These are phyloP conservation scores for Sphenopsis melanotis DNA, from an alignment of 2,797 vertebrate species.

Conservation along the genomic window DNA sequence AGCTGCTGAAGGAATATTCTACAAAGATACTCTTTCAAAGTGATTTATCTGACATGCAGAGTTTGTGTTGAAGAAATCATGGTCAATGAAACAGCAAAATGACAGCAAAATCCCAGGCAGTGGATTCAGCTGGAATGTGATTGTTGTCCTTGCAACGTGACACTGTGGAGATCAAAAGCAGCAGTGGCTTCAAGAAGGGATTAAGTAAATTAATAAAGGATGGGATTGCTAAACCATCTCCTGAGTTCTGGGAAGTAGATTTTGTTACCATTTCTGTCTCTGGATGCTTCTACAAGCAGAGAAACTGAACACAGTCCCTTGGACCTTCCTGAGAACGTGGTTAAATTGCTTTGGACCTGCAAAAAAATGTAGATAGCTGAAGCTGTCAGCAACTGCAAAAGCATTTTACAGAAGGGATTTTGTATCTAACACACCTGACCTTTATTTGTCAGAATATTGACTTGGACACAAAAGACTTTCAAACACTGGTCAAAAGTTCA, in stretches of 20 bases:
- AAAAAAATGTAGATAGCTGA: background rate
- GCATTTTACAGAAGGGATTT: background rate
- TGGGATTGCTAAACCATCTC: background rate
- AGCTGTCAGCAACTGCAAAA: background rate
- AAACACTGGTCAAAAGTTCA: background rate
- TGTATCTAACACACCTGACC: background rate
- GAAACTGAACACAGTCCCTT: background rate
- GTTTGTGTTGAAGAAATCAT: background rate
- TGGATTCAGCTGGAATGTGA: background rate
- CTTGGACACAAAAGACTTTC: background rate
- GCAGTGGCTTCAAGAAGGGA: background rate
- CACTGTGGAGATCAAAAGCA: background rate
- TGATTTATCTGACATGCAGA: background rate
- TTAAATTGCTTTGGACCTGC: background rate
- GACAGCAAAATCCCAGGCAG: background rate
- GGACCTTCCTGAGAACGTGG: background rate
- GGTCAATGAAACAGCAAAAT: background rate
- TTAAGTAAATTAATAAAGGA: background rate
- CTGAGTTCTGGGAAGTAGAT: conserved; percentile 5
- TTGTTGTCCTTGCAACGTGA: background rate
- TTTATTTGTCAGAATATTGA: conserved; percentile 10
- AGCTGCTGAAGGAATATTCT: background rate
- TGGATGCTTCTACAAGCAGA: background rate
- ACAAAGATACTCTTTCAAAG: background rate
- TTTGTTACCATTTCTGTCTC: conserved; percentile 11